These are phyloP conservation scores for Napeogenes sylphis DNA, from an alignment of 2,888 invertebrate species.

Conservation along the genomic window DNA sequence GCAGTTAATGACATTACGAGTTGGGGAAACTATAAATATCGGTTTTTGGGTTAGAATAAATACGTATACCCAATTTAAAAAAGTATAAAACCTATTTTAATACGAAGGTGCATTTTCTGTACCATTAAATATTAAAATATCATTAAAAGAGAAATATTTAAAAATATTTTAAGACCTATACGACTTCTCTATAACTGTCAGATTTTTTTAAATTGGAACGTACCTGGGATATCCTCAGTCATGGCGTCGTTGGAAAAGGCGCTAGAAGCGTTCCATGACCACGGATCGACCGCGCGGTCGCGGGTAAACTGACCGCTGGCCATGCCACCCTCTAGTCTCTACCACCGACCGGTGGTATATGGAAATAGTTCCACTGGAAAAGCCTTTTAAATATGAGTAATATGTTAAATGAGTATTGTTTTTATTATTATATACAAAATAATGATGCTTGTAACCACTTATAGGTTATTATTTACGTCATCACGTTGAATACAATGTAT, in stretches of 20 bases:
- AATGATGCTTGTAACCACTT: too few species aligned
- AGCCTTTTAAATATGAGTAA: conserved; percentile 15
- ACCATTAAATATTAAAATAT: too few species aligned
- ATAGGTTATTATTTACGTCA: too few species aligned
- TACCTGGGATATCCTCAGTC: conserved; percentile 73
- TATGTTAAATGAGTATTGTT: neutral
- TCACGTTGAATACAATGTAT: too few species aligned
- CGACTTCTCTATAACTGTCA: too few species aligned
- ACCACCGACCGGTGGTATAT: conserved; percentile 30
- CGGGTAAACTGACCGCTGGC: conserved; percentile 68
- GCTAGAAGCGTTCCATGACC: conserved; percentile 43
- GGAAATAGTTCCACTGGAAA: conserved; percentile 41
- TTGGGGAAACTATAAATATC: conserved; percentile 15
- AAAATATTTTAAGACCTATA: too few species aligned
- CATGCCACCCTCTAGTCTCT: conserved; percentile 45
- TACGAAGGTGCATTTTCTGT: too few species aligned
- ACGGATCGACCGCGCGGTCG: conserved; percentile 54
- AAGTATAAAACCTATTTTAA: neutral
- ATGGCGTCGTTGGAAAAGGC: conserved; percentile 40
- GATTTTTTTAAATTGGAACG: conserved; percentile 31
- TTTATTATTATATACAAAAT: neutral
- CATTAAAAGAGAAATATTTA: too few species aligned
- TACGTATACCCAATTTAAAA: neutral
- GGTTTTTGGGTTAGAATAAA: conserved; percentile 8
- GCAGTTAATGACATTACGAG: conserved; percentile 11